Percentiles rank a stretch among this genome's conserved stretches.
These are phyloP conservation scores for Julus scandinavius DNA, from an alignment of 2,888 invertebrate species.

Conservation along the genomic window DNA sequence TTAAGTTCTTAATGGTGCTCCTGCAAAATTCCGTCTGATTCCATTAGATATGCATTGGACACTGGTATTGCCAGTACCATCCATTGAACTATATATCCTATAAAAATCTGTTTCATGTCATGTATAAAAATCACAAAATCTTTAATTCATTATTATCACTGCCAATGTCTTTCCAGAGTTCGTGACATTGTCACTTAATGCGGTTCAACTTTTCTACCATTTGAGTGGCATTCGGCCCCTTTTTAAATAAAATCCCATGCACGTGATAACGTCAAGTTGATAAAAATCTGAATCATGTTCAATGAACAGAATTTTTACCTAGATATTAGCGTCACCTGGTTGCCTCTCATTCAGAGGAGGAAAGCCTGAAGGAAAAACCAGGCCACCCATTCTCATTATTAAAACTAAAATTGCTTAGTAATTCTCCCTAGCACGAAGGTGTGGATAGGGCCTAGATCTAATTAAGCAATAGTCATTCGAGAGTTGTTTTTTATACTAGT, in stretches of 20 bases:
- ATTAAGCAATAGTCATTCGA: neutral
- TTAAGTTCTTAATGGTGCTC: too few species aligned
- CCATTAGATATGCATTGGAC: too few species aligned
- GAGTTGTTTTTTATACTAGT: neutral
- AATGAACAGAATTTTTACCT: neutral
- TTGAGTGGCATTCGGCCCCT: too few species aligned
- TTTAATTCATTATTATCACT: too few species aligned
- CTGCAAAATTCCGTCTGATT: too few species aligned
- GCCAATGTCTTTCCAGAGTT: too few species aligned
- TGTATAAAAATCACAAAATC: too few species aligned
- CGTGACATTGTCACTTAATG: too few species aligned
- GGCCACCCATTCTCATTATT: neutral
- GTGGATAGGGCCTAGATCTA: slow-evolving; percentile 13
- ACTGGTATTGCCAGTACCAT: too few species aligned
- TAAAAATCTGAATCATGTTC: neutral
- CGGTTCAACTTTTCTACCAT: too few species aligned
- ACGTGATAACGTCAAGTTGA: neutral
- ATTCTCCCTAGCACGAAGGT: neutral
- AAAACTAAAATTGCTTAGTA: slow-evolving; percentile 13
- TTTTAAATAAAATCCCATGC: neutral
- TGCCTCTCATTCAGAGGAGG: neutral
- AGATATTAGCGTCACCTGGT: neutral
- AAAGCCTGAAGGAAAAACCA: neutral
- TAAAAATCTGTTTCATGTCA: too few species aligned
- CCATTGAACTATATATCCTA: too few species aligned